Percentiles rank a stretch among this genome's conserved stretches.
These are phyloP conservation scores for Chymomyza costata DNA, from an alignment of 1,140 invertebrate genomes.

Conservation along the genomic window DNA sequence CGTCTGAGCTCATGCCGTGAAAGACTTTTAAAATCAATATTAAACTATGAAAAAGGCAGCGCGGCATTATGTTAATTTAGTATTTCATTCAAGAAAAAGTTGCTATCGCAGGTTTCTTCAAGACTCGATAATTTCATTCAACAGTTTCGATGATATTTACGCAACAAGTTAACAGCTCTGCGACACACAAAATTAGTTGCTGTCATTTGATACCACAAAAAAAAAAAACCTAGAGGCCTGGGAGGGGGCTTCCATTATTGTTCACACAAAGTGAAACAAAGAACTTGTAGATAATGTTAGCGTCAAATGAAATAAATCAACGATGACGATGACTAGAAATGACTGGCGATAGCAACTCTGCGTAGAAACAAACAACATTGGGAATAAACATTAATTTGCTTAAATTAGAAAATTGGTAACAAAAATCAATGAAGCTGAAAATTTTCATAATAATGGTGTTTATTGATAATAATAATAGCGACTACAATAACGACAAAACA, in stretches of 20 bases:
- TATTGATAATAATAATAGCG: constrained; percentile 60
- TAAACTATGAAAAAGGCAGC: neutral
- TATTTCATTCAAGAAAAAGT: constrained; percentile 67
- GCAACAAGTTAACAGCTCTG: constrained; percentile 66
- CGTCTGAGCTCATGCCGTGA: constrained; percentile 1
- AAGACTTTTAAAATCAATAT: constrained; percentile 5
- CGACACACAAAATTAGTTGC: constrained; percentile 19
- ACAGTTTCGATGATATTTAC: constrained; percentile 48
- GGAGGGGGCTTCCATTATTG: neutral
- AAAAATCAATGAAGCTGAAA: constrained; percentile 73
- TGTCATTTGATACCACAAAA: constrained; percentile 13
- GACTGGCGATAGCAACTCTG: no score
- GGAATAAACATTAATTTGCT: constrained; percentile 62
- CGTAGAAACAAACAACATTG: constrained; percentile 24
- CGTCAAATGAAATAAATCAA: constrained; percentile 37
- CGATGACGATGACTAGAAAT: neutral
- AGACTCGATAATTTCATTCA: constrained; percentile 57
- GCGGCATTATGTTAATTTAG: constrained; percentile 57
- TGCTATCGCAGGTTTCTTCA: constrained; percentile 19
- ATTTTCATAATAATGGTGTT: constrained; percentile 72
- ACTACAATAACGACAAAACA: neutral
- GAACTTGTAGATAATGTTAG: constrained; percentile 21
- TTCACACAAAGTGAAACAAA: constrained; percentile 31
- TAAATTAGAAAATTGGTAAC: constrained; percentile 72
- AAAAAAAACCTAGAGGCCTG: neutral